phyloP scores from a whole-genome alignment of 1,140 invertebrate species.

The Telenomus remus region DNA sequence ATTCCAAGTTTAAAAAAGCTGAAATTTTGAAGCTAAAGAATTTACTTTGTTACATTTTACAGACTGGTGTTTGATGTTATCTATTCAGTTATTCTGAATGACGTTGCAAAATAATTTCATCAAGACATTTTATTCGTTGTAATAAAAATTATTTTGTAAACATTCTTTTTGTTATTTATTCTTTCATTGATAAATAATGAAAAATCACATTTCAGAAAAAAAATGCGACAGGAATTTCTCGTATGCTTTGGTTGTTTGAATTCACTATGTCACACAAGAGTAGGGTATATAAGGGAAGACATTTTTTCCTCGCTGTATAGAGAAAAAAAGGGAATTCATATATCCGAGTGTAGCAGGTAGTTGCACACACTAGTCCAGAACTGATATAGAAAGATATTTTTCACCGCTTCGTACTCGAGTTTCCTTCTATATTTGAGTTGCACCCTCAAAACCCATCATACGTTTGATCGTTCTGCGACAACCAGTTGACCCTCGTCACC shows the following conservation, averaged over 20 bases:
- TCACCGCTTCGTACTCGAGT: constrained; percentile 39
- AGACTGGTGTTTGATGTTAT: no score
- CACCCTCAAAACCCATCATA: constrained; percentile 36
- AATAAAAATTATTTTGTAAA: no score
- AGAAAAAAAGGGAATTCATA: constrained; percentile 33
- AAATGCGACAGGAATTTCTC: not conserved
- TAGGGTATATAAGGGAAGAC: constrained; percentile 11
- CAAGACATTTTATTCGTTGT: no score
- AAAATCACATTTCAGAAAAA: no score
- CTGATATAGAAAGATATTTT: constrained; percentile 58
- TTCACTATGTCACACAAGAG: constrained; percentile 11
- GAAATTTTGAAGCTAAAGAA: constrained; percentile 2
- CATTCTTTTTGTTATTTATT: no score
- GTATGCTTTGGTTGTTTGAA: not conserved
- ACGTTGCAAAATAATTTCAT: no score
- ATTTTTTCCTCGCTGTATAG: constrained; percentile 20
- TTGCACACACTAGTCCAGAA: constrained; percentile 21
- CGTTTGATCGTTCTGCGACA: constrained; percentile 27
- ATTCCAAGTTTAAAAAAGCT: constrained; percentile 1
- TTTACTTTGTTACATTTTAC: no score
- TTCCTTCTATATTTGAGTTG: constrained; percentile 34
- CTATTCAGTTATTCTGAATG: no score
- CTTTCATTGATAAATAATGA: no score
- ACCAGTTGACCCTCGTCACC: constrained; percentile 53
- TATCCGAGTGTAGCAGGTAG: constrained; percentile 42